Evolutionary conservation across 1,140 invertebrate species (phyloP).

Genomic region (Sipha flava): DNA sequence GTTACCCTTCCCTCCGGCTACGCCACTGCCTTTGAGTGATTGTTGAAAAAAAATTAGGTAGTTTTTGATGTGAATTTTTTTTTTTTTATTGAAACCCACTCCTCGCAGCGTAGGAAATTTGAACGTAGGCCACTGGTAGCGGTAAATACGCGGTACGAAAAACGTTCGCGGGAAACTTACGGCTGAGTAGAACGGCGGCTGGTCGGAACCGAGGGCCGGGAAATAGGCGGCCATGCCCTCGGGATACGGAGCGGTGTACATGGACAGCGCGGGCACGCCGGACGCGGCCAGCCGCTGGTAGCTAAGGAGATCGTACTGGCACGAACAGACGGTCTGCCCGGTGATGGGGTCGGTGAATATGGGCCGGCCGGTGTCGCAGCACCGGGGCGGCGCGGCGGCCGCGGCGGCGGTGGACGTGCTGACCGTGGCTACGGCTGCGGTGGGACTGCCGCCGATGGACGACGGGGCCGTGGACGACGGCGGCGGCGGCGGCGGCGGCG

Average conservation of each 20-base stretch:
- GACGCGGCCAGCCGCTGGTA: slow-evolving; percentile 46
- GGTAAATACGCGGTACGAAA: neutral
- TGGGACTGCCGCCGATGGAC: neutral
- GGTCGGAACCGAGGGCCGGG: slow-evolving; percentile 66
- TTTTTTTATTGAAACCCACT: too few relatives aligned
- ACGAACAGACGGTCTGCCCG: slow-evolving; percentile 85
- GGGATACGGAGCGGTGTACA: slow-evolving; percentile 56
- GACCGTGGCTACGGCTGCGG: neutral
- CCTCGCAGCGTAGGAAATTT: too few relatives aligned
- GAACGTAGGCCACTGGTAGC: neutral
- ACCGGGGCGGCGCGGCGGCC: slow-evolving; percentile 47
- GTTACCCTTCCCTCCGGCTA: too few relatives aligned
- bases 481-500: neutral
- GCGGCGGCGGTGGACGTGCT: neutral
- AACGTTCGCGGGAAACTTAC: slow-evolving; percentile 50
- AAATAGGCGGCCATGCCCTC: slow-evolving; percentile 71
- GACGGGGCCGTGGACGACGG: neutral
- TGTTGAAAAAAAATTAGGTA: too few relatives aligned
- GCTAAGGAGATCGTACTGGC: slow-evolving; percentile 57
- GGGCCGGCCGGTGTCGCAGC: slow-evolving; percentile 84
- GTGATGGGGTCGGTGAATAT: slow-evolving; percentile 86
- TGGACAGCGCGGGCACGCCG: slow-evolving; percentile 69
- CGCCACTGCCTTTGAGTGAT: too few relatives aligned
- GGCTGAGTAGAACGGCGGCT: slow-evolving; percentile 71
- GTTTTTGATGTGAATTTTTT: too few relatives aligned